Percentiles rank a stretch among this genome's conserved stretches.
These are phyloP conservation scores for Microdon myrmicae DNA, from an alignment of 2,888 invertebrate genomes.

Conservation along the genomic window DNA sequence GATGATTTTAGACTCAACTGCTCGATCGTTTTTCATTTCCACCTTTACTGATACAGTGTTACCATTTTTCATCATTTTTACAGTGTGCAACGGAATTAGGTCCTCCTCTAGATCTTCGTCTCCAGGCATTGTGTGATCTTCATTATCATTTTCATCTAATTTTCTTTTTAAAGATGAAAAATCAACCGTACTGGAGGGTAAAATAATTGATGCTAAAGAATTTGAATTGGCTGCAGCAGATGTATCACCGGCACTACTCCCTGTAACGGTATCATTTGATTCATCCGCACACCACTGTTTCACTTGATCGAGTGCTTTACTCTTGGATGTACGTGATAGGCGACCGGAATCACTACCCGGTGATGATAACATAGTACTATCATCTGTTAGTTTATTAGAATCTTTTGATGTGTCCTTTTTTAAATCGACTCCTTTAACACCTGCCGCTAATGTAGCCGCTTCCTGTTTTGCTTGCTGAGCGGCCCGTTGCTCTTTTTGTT, in stretches of 20 bases:
- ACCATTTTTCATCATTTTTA: constrained; percentile 68
- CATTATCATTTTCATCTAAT: constrained; percentile 69
- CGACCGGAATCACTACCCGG: constrained; percentile 59
- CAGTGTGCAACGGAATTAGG: constrained; percentile 68
- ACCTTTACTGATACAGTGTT: constrained; percentile 60
- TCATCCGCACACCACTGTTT: constrained; percentile 83
- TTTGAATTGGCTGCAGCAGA: constrained; percentile 17
- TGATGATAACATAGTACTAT: constrained; percentile 52
- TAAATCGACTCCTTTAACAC: constrained; percentile 61
- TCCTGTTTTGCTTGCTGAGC: constrained; percentile 61
- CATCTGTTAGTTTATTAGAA: constrained; percentile 61
- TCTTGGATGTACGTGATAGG: constrained; percentile 72
- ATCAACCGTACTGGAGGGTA: constrained; percentile 8
- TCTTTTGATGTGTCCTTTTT: constrained; percentile 54
- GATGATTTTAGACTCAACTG: constrained; percentile 56
- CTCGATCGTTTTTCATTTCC: constrained; percentile 59
- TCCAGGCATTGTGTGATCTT: constrained; percentile 66
- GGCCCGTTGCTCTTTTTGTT: constrained; percentile 79
- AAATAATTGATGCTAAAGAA: constrained; percentile 38
- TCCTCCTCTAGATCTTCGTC: constrained; percentile 70
- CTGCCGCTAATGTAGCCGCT: constrained; percentile 53
- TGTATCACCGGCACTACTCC: constrained; percentile 53
- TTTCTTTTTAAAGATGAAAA: constrained; percentile 64
- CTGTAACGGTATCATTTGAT: constrained; percentile 65
- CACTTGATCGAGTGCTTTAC: constrained; percentile 83